A percentile compares a stretch with the other conserved stretches of the same genome.
phyloP scores from a whole-genome alignment of 2,888 invertebrate species.

The Lysandra bellargus region DNA sequence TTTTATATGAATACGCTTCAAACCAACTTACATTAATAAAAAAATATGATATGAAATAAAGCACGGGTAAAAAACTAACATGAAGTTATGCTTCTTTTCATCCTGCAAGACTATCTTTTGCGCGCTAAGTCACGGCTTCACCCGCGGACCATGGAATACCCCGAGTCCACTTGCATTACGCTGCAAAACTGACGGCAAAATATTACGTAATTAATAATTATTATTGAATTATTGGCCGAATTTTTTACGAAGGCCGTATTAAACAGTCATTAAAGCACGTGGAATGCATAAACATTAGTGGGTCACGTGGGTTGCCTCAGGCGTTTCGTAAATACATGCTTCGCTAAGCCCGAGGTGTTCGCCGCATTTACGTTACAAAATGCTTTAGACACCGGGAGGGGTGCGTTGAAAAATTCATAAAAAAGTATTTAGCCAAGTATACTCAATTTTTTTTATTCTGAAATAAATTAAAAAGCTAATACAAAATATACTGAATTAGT shows the following conservation, averaged over 20 bases:
- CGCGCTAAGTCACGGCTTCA: background rate
- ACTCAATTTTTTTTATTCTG: no score
- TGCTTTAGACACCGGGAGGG: background rate
- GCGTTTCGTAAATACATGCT: conserved; percentile 30
- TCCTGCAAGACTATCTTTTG: background rate
- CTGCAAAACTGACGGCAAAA: background rate
- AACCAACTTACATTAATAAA: no score
- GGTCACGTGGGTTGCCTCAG: conserved; percentile 29
- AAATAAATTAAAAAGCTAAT: no score
- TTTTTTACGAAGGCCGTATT: conserved; percentile 10
- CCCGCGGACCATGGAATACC: background rate
- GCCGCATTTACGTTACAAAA: conserved; percentile 3
- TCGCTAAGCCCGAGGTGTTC: conserved; percentile 1
- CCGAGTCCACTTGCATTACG: background rate
- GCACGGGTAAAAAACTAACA: no score
- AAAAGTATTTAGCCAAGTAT: background rate
- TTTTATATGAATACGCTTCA: no score
- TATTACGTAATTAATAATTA: background rate
- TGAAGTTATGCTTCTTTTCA: no score
- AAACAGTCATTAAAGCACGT: conserved; percentile 15
- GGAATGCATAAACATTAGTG: conserved; percentile 10
- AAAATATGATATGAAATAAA: no score
- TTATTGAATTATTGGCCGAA: conserved; percentile 8
- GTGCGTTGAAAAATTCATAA: background rate
- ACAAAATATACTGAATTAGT: no score